phyloP scores from a whole-genome alignment of 2,113 vertebrate species.

The Sialia sialis region DNA sequence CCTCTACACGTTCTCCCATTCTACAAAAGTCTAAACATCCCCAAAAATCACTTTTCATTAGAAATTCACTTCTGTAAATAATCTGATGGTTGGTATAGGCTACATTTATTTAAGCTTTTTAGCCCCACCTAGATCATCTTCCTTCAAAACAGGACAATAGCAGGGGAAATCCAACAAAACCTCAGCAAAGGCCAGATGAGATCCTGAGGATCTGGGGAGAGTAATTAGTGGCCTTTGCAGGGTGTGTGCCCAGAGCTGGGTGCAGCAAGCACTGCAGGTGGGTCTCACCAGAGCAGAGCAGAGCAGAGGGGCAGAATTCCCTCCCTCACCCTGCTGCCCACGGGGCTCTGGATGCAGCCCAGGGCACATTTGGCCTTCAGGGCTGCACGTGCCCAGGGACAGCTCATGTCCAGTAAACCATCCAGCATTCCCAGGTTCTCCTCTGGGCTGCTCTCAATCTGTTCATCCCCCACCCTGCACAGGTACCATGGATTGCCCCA shows the following conservation, averaged over 20 bases:
- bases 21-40: background rate
- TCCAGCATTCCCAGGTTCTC: background rate
- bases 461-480: accelerated
- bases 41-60: background rate
- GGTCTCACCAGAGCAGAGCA: background rate
- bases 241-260: background rate
- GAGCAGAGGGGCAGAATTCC: background rate
- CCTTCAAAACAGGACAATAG: background rate
- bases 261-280: background rate
- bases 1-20: background rate
- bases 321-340: accelerated
- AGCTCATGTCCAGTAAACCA: background rate
- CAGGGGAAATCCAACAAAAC: background rate
- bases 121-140: background rate
- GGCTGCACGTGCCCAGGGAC: accelerated
- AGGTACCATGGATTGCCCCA: background rate
- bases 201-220: background rate
- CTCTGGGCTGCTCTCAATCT: background rate
- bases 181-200: background rate
- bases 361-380: accelerated
- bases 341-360: background rate
- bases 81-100: background rate
- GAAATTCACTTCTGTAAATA: background rate
- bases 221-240: background rate
- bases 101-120: background rate